Conservation (phyloP, 1,140 invertebrate species). For the Sminthurinus signatus region DNA sequence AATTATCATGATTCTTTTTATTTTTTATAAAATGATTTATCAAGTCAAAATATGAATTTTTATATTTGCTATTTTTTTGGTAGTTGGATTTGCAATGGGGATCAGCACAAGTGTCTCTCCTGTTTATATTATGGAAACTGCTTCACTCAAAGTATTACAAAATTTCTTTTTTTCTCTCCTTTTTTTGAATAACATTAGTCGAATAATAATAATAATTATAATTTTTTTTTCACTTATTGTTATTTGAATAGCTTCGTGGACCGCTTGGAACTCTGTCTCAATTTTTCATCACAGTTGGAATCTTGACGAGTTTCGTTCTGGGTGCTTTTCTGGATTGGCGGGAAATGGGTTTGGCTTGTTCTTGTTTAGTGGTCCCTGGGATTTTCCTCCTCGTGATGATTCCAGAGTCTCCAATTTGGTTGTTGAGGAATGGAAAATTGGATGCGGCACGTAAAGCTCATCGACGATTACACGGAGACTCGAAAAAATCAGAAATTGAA, state of each 20-base stretch:
- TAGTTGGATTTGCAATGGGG: constrained; percentile 31
- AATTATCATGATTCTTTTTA: background rate
- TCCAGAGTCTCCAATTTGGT: constrained; percentile 36
- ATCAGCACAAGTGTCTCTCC: constrained; percentile 17
- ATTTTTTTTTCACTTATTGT: no score
- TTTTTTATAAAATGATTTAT: background rate
- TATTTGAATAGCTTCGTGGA: no score
- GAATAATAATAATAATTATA: no score
- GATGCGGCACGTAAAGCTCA: constrained; percentile 8
- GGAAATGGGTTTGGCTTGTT: constrained; percentile 17
- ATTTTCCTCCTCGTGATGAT: constrained; percentile 21
- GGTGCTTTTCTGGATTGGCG: constrained; percentile 26
- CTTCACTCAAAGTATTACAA: constrained; percentile 18
- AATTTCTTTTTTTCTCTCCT: no score
- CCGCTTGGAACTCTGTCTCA: no score
- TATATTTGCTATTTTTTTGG: background rate
- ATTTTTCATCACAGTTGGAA: constrained; percentile 28
- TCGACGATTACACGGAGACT: constrained; percentile 2
- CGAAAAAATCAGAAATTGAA: background rate
- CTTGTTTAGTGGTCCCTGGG: constrained; percentile 15
- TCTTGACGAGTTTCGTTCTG: constrained; percentile 24
- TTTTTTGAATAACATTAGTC: no score
- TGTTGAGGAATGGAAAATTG: constrained; percentile 6
- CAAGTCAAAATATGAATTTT: background rate
- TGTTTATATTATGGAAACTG: constrained; percentile 27